Evolutionary conservation across 2,888 invertebrate genomes (phyloP).

Genomic region (Phaonia tiefii): DNA sequence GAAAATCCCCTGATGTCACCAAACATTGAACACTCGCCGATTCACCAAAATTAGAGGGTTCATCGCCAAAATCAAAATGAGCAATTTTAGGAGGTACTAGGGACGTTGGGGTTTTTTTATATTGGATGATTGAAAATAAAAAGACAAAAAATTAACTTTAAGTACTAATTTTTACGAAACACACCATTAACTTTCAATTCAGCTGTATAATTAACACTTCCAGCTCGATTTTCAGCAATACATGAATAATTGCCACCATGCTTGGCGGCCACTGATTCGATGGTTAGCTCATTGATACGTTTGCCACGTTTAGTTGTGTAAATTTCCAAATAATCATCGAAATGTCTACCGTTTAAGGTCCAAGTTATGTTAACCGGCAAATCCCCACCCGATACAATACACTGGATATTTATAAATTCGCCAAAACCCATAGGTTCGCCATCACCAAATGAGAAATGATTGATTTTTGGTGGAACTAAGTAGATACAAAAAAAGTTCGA

Average conservation of each 20-base stretch:
- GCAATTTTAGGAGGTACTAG: constrained; percentile 88
- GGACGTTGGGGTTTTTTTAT: constrained; percentile 10
- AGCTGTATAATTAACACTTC: constrained; percentile 85
- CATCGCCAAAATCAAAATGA: constrained; percentile 86
- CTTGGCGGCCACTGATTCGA: constrained; percentile 85
- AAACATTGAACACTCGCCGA: constrained; percentile 84
- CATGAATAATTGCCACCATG: constrained; percentile 90
- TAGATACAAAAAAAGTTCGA: background rate
- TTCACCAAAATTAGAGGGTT: constrained; percentile 85
- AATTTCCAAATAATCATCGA: constrained; percentile 79
- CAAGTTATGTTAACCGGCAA: constrained; percentile 83
- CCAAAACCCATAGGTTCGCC: constrained; percentile 87
- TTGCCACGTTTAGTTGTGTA: constrained; percentile 80
- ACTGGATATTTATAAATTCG: constrained; percentile 82
- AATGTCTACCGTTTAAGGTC: constrained; percentile 82
- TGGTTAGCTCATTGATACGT: constrained; percentile 83
- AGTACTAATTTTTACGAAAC: constrained; percentile 73
- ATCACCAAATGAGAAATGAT: constrained; percentile 88
- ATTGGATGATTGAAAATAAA: constrained; percentile 15
- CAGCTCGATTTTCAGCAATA: constrained; percentile 87
- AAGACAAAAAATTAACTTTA: constrained; percentile 36
- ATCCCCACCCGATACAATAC: constrained; percentile 82
- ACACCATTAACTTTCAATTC: constrained; percentile 88
- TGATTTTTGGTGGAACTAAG: constrained; percentile 88
- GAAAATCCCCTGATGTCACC: constrained; percentile 84